phyloP scores from a whole-genome alignment of 2,113 vertebrate species.

The Myotis davidii region DNA sequence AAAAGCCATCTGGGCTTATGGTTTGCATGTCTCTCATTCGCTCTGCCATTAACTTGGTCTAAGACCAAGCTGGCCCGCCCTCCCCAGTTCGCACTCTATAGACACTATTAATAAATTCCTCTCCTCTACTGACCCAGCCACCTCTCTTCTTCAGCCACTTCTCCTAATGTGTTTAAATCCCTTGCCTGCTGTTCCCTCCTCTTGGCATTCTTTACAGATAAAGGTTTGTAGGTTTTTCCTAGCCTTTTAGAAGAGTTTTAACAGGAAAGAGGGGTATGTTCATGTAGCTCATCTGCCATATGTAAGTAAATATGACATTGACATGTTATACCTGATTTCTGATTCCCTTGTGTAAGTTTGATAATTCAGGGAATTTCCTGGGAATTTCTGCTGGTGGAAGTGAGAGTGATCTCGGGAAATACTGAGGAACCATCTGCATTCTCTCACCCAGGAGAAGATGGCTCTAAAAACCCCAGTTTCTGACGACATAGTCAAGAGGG shows the following conservation, averaged over 20 bases:
- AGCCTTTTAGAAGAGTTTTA: neutral
- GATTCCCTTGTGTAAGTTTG: neutral
- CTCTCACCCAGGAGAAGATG: neutral
- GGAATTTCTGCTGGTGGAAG: neutral
- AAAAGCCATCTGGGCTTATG: no score
- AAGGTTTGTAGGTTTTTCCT: neutral
- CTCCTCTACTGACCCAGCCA: neutral
- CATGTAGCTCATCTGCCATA: neutral
- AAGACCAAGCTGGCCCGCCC: fast-evolving
- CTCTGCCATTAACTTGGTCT: neutral
- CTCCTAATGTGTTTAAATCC: neutral
- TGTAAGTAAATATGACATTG: neutral
- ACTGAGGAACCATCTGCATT: neutral
- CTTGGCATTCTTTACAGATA: neutral
- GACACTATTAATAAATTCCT: neutral
- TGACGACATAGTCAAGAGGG: fast-evolving
- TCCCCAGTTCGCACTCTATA: no score
- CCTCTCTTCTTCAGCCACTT: neutral
- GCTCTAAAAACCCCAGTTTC: neutral
- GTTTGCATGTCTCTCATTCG: neutral
- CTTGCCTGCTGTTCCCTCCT: neutral
- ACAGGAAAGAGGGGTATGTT: neutral
- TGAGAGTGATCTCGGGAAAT: neutral
- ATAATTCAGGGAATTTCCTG: neutral
- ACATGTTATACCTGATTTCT: neutral